phyloP scores from a whole-genome alignment of 2,797 vertebrate genomes.

The Sebastes melanostomus region DNA sequence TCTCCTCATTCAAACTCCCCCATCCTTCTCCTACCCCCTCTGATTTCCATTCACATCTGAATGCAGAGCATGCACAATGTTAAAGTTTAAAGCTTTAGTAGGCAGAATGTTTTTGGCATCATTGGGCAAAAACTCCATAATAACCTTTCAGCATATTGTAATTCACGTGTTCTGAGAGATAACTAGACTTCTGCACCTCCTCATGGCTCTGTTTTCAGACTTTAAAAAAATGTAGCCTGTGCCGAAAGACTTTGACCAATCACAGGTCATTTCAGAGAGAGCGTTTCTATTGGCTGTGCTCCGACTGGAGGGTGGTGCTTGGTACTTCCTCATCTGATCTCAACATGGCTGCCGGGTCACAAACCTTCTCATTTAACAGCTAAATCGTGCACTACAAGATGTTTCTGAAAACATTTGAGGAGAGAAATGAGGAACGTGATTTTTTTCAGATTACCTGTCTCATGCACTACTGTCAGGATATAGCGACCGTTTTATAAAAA shows the following conservation, averaged over 20 bases:
- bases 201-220: no score
- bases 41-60: background rate
- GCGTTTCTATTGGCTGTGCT: background rate
- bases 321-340: no score
- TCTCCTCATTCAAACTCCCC: slow-evolving; percentile 16
- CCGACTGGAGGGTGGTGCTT: no score
- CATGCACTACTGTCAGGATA: background rate
- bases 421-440: background rate
- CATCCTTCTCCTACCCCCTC: background rate
- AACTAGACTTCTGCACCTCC: background rate
- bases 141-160: background rate
- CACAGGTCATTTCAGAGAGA: background rate
- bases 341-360: no score
- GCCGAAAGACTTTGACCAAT: background rate
- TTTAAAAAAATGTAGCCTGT: no score
- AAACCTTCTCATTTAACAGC: background rate
- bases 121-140: background rate
- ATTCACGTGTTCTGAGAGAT: background rate
- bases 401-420: background rate
- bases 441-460: no score
- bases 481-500: background rate
- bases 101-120: background rate
- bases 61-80: background rate
- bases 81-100: background rate
- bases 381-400: background rate